Conservation (phyloP, 2,888 invertebrate species). For the Ennomos quercinarius region DNA sequence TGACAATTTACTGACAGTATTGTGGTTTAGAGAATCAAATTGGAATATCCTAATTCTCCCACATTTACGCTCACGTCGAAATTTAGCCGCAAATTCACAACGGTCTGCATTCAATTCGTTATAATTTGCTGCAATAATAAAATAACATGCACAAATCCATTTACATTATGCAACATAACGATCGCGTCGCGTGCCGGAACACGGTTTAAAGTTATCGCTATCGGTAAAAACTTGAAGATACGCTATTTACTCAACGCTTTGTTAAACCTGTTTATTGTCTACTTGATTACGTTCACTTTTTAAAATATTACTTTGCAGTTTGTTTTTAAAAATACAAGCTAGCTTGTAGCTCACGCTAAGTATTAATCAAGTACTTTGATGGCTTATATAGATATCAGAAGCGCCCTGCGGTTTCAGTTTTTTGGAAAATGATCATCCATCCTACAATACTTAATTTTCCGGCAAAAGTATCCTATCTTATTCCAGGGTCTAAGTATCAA, state of each 20-base stretch:
- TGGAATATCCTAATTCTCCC: neutral
- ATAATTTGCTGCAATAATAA: constrained; percentile 26
- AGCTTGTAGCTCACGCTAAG: too few species aligned
- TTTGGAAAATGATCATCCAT: constrained; percentile 6
- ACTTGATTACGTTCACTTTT: constrained; percentile 17
- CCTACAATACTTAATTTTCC: neutral
- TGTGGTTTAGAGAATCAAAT: too few species aligned
- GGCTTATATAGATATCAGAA: too few species aligned
- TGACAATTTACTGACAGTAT: too few species aligned
- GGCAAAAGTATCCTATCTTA: too few species aligned
- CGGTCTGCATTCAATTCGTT: constrained; percentile 13
- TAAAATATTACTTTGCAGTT: too few species aligned
- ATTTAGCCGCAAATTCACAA: constrained; percentile 2
- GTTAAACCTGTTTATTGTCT: constrained; percentile 29
- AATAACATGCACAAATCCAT: constrained; percentile 31
- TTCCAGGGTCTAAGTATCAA: too few species aligned
- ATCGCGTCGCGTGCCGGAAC: constrained; percentile 33
- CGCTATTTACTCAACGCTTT: constrained; percentile 29
- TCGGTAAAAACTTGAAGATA: constrained; percentile 32
- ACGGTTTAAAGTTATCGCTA: constrained; percentile 28
- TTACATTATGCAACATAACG: constrained; percentile 31
- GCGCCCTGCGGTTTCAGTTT: too few species aligned
- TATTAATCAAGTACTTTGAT: too few species aligned
- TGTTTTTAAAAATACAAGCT: too few species aligned
- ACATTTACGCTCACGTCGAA: neutral